Evolutionary conservation across 2,113 vertebrate species (phyloP).

Genomic region (Athene cunicularia): DNA sequence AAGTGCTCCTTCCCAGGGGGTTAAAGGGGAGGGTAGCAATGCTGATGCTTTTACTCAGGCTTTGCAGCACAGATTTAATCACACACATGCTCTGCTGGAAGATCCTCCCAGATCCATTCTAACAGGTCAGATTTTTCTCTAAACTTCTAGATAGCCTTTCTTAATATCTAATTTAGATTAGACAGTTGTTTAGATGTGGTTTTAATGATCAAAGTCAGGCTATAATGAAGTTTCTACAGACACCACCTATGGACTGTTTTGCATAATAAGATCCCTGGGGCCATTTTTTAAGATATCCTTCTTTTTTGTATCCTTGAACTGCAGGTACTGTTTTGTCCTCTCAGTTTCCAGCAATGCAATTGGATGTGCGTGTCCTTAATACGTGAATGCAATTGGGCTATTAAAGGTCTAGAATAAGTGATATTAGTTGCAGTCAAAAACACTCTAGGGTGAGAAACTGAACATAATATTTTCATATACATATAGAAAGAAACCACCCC

Average conservation of each 20-base stretch:
- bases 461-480: neutral
- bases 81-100: rapidly evolving
- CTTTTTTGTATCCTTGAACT: neutral
- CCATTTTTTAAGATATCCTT: neutral
- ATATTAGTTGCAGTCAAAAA: neutral
- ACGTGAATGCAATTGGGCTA: neutral
- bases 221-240: neutral
- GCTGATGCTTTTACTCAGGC: neutral
- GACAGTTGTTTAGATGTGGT: neutral
- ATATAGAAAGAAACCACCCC: neutral
- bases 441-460: neutral
- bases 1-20: neutral
- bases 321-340: neutral
- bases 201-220: neutral
- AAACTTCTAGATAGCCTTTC: neutral
- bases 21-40: neutral
- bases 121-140: neutral
- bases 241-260: neutral
- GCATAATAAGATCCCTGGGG: neutral
- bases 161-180: neutral
- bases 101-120: neutral
- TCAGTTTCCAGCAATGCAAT: neutral
- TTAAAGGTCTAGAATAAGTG: neutral
- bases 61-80: slow-evolving; percentile 7
- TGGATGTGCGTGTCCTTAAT: neutral